A percentile compares a stretch with the other conserved stretches of the same genome.
Evolutionary conservation across 2,888 invertebrate genomes (phyloP).

Genomic region (Melipona beecheii): DNA sequence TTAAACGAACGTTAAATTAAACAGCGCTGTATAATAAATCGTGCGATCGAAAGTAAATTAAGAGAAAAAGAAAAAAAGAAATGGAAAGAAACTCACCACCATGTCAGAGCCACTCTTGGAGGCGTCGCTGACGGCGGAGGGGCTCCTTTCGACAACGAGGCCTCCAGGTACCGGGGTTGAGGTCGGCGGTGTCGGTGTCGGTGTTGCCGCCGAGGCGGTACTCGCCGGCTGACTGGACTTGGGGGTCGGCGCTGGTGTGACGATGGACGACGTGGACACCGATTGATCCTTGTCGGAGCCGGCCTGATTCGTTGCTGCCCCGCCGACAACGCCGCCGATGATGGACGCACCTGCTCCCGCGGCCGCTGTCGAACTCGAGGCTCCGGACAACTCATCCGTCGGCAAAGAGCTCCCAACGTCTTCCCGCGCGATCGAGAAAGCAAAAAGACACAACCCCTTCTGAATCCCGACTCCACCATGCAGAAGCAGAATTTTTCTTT

Average conservation of each 20-base stretch:
- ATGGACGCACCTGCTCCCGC: conserved; percentile 78
- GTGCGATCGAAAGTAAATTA: no score
- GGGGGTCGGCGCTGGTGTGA: conserved; percentile 65
- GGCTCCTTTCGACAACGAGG: conserved; percentile 82
- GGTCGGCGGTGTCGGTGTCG: conserved; percentile 71
- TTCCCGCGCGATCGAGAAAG: conserved; percentile 19
- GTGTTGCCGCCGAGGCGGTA: conserved; percentile 75
- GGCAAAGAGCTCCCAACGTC: conserved; percentile 80
- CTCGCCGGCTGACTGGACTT: conserved; percentile 75
- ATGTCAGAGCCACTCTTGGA: conserved; percentile 89
- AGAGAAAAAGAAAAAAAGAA: background rate
- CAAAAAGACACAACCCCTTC: background rate
- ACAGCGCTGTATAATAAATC: no score
- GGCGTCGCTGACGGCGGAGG: conserved; percentile 89
- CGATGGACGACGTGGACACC: conserved; percentile 72
- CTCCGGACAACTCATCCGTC: conserved; percentile 83
- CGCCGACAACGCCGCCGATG: conserved; percentile 79
- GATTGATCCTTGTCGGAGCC: conserved; percentile 80
- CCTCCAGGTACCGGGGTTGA: conserved; percentile 79
- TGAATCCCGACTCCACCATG: background rate
- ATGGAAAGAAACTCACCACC: conserved; percentile 86
- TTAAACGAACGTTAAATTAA: no score
- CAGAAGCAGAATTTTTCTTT: background rate
- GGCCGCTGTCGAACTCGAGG: conserved; percentile 79
- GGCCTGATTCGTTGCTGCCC: conserved; percentile 66